These are phyloP conservation scores for Agriopis aurantiaria DNA, from an alignment of 2,888 invertebrate genomes.

Conservation along the genomic window DNA sequence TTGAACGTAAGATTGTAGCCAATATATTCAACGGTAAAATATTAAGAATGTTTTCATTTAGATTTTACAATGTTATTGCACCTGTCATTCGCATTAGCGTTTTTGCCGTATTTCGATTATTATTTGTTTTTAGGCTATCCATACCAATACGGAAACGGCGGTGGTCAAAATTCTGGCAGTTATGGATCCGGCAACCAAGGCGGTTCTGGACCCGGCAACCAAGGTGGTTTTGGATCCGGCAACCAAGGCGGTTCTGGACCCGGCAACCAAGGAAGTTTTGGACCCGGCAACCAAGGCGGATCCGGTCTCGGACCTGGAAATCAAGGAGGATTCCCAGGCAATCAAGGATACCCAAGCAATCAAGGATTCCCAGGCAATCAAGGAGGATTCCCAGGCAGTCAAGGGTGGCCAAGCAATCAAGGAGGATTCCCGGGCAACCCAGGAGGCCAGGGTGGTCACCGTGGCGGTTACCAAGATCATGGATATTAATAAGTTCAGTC, in stretches of 20 bases:
- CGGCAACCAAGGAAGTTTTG: slow-evolving; percentile 20
- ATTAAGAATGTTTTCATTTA: no score
- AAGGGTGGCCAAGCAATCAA: slow-evolving; percentile 8
- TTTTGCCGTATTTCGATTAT: not conserved
- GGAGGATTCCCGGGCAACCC: slow-evolving; percentile 12
- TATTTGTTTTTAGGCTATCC: slow-evolving; percentile 11
- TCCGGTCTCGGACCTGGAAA: not conserved
- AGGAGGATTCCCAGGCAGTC: slow-evolving; percentile 6
- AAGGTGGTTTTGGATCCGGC: slow-evolving; percentile 24
- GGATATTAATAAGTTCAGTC: slow-evolving; percentile 28
- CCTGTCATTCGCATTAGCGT: no score
- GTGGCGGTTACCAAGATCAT: slow-evolving; percentile 19
- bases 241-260: slow-evolving; percentile 28
- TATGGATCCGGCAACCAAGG: slow-evolving; percentile 21
- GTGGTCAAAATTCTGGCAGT: slow-evolving; percentile 4
- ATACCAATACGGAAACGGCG: slow-evolving; percentile 22
- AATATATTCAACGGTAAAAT: not conserved
- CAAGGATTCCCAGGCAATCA: slow-evolving; percentile 29
- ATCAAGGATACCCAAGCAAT: slow-evolving; percentile 15
- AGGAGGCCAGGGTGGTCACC: slow-evolving; percentile 14
- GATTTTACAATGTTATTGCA: no score
- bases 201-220: slow-evolving; percentile 15
- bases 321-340: slow-evolving; percentile 18
- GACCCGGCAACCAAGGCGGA: slow-evolving; percentile 19
- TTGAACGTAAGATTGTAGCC: not conserved